These are phyloP conservation scores for Heteromormyrus szaboi DNA, from an alignment of 2,797 vertebrate species.

Conservation along the genomic window DNA sequence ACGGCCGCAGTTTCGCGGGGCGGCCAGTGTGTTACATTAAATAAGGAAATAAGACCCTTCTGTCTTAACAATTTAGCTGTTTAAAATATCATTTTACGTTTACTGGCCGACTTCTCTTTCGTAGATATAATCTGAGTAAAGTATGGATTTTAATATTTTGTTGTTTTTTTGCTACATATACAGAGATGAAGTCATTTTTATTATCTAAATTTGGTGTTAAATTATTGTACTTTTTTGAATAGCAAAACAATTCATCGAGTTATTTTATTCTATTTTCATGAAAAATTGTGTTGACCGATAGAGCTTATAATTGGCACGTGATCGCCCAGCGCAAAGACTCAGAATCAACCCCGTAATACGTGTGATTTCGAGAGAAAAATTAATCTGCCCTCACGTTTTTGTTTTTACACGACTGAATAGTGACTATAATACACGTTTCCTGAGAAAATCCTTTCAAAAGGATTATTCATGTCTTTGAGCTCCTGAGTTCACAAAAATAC, in stretches of 20 bases:
- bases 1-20: not conserved
- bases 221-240: not conserved
- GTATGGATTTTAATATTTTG: not conserved
- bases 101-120: not conserved
- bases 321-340: not conserved
- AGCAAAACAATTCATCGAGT: not conserved
- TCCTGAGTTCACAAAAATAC: not conserved
- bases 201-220: not conserved
- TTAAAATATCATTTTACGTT: not conserved
- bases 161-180: not conserved
- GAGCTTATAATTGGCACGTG: not conserved
- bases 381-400: not conserved
- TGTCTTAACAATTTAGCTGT: conserved; percentile 5
- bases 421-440: not conserved
- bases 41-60: not conserved
- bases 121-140: not conserved
- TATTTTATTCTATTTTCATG: not conserved
- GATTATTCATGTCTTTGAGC: not conserved
- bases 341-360: not conserved
- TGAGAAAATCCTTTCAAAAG: not conserved
- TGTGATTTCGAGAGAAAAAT: not conserved
- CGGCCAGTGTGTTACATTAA: conserved; percentile 22
- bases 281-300: not conserved
- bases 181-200: not conserved
- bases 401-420: not conserved